phyloP scores from a whole-genome alignment of 1,140 invertebrate species.

The Planococcus citri region DNA sequence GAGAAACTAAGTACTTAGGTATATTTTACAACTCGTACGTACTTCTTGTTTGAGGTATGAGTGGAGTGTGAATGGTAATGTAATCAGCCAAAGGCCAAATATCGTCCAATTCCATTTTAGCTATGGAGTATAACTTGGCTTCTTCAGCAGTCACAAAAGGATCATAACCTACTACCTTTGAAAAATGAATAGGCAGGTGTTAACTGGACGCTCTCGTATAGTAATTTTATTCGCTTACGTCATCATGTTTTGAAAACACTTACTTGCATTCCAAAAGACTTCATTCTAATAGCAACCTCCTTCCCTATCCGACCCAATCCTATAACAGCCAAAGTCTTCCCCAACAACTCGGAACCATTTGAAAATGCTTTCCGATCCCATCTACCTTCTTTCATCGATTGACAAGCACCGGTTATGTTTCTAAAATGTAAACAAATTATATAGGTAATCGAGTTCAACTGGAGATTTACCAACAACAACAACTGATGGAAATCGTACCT shows the following conservation, averaged over 20 bases:
- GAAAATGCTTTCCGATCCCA: slow-evolving; percentile 88
- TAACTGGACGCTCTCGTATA: background rate
- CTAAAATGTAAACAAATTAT: slow-evolving; percentile 34
- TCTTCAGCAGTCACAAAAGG: slow-evolving; percentile 69
- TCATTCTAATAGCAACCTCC: slow-evolving; percentile 86
- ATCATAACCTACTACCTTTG: slow-evolving; percentile 78
- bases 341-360: slow-evolving; percentile 72
- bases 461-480: too few species aligned
- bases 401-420: slow-evolving; percentile 69
- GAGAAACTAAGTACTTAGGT: too few species aligned
- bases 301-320: slow-evolving; percentile 91
- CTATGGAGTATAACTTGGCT: slow-evolving; percentile 58
- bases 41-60: slow-evolving; percentile 87
- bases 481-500: too few species aligned
- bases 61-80: slow-evolving; percentile 92
- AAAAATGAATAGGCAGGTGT: too few species aligned
- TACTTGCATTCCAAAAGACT: slow-evolving; percentile 90
- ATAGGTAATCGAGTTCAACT: too few species aligned
- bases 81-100: slow-evolving; percentile 89
- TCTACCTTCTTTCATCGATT: slow-evolving; percentile 71
- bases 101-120: slow-evolving; percentile 63
- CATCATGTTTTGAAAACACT: slow-evolving; percentile 3
- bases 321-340: slow-evolving; percentile 80
- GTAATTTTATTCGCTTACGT: too few species aligned
- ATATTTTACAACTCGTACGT: too few species aligned